Evolutionary conservation across 2,113 vertebrate genomes (phyloP).

Genomic region (Psophia crepitans): DNA sequence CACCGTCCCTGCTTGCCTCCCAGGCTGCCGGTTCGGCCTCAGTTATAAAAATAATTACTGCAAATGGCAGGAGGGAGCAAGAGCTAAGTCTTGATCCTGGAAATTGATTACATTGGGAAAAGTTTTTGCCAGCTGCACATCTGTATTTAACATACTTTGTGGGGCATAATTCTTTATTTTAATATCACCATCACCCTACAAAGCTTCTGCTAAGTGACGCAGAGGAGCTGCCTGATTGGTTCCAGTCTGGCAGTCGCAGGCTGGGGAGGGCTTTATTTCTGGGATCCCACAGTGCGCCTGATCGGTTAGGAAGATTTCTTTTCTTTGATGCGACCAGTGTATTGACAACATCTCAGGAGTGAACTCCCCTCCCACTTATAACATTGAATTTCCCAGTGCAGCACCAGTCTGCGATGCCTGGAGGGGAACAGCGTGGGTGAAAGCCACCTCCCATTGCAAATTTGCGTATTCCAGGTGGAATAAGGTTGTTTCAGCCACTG

Average conservation of each 20-base stretch:
- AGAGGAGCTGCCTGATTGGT: neutral
- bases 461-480: neutral
- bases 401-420: rapidly evolving
- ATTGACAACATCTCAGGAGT: neutral
- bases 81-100: neutral
- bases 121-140: neutral
- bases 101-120: neutral
- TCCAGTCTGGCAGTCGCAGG: neutral
- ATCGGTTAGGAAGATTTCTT: neutral
- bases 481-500: neutral
- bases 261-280: neutral
- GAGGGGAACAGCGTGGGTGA: rapidly evolving
- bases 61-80: neutral
- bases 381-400: neutral
- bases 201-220: neutral
- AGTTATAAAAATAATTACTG: neutral
- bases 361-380: rapidly evolving
- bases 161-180: neutral
- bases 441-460: neutral
- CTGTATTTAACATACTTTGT: neutral
- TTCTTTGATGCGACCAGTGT: rapidly evolving
- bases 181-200: neutral
- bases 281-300: neutral
- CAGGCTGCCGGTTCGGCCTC: neutral
- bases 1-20: neutral